Evolutionary conservation across 2,797 vertebrate genomes (phyloP).

Genomic region (Neomorphus geoffroyi): DNA sequence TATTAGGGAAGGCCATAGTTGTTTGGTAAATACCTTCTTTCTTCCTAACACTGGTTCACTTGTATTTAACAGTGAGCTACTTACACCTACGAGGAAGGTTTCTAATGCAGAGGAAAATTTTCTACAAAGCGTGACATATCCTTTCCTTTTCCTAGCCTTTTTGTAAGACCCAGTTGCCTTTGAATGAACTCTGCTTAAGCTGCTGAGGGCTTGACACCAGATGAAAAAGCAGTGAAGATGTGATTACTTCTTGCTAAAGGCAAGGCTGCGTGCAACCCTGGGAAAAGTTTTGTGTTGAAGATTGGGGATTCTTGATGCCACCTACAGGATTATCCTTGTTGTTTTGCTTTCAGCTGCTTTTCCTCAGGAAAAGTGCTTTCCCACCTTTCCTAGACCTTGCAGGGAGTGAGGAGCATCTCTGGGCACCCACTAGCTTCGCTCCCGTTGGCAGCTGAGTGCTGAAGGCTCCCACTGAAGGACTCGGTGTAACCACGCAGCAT

Average conservation of each 20-base stretch:
- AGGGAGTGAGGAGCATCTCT: neutral
- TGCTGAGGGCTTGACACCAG: neutral
- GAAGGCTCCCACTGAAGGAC: rapidly evolving
- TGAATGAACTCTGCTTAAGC: neutral
- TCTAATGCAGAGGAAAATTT: neutral
- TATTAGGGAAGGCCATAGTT: neutral
- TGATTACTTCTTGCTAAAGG: neutral
- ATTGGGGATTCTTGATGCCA: conserved; percentile 19
- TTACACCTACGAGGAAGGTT: rapidly evolving
- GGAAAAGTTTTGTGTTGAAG: neutral
- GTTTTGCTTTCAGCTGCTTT: neutral
- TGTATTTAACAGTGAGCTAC: neutral
- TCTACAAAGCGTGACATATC: neutral
- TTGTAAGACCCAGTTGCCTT: neutral
- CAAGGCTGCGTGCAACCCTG: rapidly evolving
- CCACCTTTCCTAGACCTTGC: neutral
- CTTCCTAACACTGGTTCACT: neutral
- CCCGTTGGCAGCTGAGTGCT: rapidly evolving
- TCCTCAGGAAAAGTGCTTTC: neutral
- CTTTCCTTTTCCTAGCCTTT: neutral
- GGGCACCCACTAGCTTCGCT: neutral
- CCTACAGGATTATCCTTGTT: conserved; percentile 25
- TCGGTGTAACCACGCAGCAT: rapidly evolving
- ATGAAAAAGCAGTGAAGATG: neutral
- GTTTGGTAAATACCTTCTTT: neutral